Conservation (phyloP, 2,113 vertebrate species). For the Salvelinus fontinalis region DNA sequence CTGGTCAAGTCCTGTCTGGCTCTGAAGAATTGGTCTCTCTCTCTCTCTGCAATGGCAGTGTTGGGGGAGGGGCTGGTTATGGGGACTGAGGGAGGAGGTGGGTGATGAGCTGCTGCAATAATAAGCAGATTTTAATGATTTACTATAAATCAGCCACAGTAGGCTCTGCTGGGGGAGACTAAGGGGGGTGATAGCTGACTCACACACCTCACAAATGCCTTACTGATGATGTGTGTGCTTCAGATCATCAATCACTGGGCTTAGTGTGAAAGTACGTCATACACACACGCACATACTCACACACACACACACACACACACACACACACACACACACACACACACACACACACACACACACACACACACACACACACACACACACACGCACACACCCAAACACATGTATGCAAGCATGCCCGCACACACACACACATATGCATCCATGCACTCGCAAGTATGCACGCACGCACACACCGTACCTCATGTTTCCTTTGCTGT, state of each 20-base stretch:
- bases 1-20: not conserved
- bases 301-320: not conserved
- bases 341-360: conserved; percentile 3
- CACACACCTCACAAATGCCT: conserved; percentile 75
- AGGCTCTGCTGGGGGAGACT: conserved; percentile 72
- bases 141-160: conserved; percentile 74
- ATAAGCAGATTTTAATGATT: conserved; percentile 79
- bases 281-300: not conserved
- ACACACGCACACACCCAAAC: not conserved
- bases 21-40: conserved; percentile 11
- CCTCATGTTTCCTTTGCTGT: conserved; percentile 64
- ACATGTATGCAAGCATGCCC: conserved; percentile 19
- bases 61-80: conserved; percentile 44
- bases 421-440: not conserved
- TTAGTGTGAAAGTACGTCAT: conserved; percentile 1
- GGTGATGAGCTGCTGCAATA: conserved; percentile 75
- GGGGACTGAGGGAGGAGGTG: conserved; percentile 50
- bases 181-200: conserved; percentile 74
- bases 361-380: not conserved
- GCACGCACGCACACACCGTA: conserved; percentile 26
- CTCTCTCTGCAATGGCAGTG: conserved; percentile 34
- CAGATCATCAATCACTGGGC: conserved; percentile 69
- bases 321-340: conserved; percentile 3
- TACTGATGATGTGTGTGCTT: conserved; percentile 72
- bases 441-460: conserved; percentile 22